A percentile compares a stretch with the other conserved stretches of the same genome.
phyloP scores from a whole-genome alignment of 2,113 vertebrate genomes.

The Chelonoidis abingdonii region DNA sequence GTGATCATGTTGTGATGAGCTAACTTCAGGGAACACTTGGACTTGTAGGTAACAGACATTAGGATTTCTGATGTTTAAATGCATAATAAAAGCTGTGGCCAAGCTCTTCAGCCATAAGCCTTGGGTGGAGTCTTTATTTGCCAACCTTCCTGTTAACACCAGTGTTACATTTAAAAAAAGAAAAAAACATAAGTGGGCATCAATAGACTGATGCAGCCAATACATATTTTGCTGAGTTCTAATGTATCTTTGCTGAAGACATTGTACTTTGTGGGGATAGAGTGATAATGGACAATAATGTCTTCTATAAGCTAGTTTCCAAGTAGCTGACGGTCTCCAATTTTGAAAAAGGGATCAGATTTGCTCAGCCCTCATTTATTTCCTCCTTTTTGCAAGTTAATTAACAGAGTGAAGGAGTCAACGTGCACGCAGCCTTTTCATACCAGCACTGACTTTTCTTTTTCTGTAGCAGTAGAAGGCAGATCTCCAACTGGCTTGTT shows the following conservation, averaged over 20 bases:
- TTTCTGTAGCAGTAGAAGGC: neutral
- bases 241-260: neutral
- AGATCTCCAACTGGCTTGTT: neutral
- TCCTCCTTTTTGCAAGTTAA: neutral
- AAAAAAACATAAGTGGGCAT: slow-evolving; percentile 11
- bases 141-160: slow-evolving; percentile 2
- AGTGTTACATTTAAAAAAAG: neutral
- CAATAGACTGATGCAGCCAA: neutral
- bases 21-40: neutral
- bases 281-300: neutral
- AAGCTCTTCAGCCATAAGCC: slow-evolving; percentile 25
- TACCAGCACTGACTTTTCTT: neutral
- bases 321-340: neutral
- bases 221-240: neutral
- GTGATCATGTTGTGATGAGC: neutral
- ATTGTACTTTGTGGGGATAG: neutral
- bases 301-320: neutral
- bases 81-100: neutral
- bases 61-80: slow-evolving; percentile 7
- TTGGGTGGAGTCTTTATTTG: slow-evolving; percentile 9
- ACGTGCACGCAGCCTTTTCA: neutral
- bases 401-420: neutral
- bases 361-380: neutral
- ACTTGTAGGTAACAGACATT: slow-evolving; percentile 10
- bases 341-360: neutral